Evolutionary conservation across 2,888 invertebrate genomes (phyloP), one percentile per base, ranked within the genome.

Genomic region (Gymnocheta viridis): DNA sequence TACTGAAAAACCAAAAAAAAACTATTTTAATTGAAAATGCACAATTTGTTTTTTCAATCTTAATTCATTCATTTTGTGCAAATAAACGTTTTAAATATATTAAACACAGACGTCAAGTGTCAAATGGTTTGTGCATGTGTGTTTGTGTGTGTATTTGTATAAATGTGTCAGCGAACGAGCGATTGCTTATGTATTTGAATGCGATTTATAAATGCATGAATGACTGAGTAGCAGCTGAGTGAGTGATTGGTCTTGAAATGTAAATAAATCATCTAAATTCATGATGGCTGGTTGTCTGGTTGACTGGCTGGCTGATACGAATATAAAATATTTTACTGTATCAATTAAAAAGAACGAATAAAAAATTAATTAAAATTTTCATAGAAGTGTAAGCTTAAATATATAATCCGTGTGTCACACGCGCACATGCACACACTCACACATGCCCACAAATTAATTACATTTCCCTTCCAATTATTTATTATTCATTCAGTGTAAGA

Each of bases 401-500:
- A 35, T 32, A 54, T 58, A 35, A 32, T 64, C 56, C 54, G 17
- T 66, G 9, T 51, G 12, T 58, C 44, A 19, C 24, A 27, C 14
- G 44, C 9, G 2, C 35, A 24, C 60, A 29, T 4, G 12, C 49
- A 67, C 35, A 69, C 44, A 35, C 69, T 56, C 38, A 22, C 14
- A 49, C 24, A 24, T 19, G 56, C 22, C 19, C 47, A 56, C 67
- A 69, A 62, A 41, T 74, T 67, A 76, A 64, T 62, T 84, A 72
- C 67, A 84, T 81, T 81, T 84, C 84, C 80, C 72, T 77, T 84
- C 77, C 60, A 84, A 60, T 81, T 77, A 62, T 38, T 67, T 70
- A 51, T 74, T 70, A 70, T 56, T 32, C 19, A 41, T 22, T 74
- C n/a, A 44, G 38, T 60, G 69, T 73, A 72, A 58, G 38, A 67